Evolutionary conservation across 2,113 vertebrate species (phyloP).

Genomic region (Heloderma charlesbogerti): DNA sequence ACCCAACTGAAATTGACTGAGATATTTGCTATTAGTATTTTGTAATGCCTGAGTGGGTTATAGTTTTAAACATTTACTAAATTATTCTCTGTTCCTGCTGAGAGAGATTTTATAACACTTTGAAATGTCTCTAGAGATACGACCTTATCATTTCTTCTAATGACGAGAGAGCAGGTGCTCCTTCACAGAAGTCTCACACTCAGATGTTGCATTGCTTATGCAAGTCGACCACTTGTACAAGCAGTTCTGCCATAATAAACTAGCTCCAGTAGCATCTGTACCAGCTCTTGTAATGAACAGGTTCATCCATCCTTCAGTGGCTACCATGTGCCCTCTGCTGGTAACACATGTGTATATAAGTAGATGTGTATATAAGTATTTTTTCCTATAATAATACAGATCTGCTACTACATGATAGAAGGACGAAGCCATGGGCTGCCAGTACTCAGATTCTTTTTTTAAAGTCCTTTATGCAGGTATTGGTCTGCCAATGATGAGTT

Average conservation of each 20-base stretch:
- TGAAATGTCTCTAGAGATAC: background rate
- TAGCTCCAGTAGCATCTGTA: background rate
- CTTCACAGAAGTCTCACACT: background rate
- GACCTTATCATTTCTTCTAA: background rate
- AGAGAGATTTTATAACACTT: background rate
- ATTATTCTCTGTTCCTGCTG: background rate
- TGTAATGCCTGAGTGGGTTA: background rate
- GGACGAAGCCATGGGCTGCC: background rate
- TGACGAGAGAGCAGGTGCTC: background rate
- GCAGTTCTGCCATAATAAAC: background rate
- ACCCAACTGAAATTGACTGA: background rate
- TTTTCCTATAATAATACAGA: background rate
- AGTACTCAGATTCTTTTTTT: background rate
- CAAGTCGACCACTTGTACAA: background rate
- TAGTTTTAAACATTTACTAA: background rate
- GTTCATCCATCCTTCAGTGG: background rate
- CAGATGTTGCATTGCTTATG: background rate
- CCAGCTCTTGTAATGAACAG: background rate
- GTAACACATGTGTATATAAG: background rate
- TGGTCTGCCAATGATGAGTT: conserved; percentile 11
- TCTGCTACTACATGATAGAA: background rate
- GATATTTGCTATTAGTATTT: background rate
- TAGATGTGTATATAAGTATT: too few relatives aligned
- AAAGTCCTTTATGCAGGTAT: background rate
- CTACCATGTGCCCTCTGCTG: conserved; percentile 33